phyloP scores from a whole-genome alignment of 2,113 vertebrate species.

The Leucoraja erinaceus region DNA sequence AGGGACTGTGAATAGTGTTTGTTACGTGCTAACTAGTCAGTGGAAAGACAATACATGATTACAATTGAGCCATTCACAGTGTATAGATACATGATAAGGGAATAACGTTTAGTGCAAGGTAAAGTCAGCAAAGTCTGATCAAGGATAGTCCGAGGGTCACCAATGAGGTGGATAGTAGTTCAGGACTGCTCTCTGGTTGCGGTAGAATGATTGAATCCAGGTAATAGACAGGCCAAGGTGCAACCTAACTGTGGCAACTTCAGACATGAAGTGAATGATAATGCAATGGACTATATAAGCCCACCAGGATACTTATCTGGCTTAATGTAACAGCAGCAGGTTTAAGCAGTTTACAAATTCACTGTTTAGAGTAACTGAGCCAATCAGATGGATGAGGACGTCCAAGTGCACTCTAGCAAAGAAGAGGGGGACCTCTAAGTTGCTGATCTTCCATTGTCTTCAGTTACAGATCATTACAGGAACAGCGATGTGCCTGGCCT shows the following conservation, averaged over 20 bases:
- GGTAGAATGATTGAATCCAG: neutral
- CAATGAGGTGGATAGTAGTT: too few relatives aligned
- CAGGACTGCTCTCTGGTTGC: too few relatives aligned
- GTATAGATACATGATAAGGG: too few relatives aligned
- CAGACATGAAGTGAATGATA: neutral
- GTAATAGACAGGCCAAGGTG: neutral
- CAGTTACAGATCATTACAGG: too few relatives aligned
- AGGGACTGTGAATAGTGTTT: too few relatives aligned
- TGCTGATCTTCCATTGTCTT: neutral
- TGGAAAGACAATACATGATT: too few relatives aligned
- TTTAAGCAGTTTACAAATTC: neutral
- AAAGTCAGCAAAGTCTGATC: too few relatives aligned
- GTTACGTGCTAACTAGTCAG: too few relatives aligned
- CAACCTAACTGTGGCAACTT: neutral
- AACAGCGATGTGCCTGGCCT: too few relatives aligned
- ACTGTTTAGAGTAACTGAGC: neutral
- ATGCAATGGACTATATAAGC: neutral
- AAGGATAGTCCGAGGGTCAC: too few relatives aligned
- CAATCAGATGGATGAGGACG: neutral
- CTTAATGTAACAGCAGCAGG: neutral
- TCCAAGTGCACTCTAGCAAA: neutral
- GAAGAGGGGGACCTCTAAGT: neutral
- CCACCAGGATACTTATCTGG: neutral
- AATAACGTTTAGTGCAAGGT: too few relatives aligned
- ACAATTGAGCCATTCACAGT: too few relatives aligned